These are phyloP conservation scores for Aphodius granarius DNA, from an alignment of 2,888 invertebrate species.

Conservation along the genomic window DNA sequence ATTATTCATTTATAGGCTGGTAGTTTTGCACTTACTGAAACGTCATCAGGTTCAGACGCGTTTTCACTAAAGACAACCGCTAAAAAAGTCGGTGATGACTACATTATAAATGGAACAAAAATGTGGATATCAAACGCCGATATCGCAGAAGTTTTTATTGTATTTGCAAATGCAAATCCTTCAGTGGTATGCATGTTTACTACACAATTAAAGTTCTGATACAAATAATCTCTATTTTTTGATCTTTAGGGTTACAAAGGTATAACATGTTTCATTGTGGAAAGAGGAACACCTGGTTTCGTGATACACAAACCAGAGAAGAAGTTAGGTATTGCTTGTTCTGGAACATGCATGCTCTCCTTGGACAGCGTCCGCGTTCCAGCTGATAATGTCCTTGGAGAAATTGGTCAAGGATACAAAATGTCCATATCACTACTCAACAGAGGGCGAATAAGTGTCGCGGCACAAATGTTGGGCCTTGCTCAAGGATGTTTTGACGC, in stretches of 20 bases:
- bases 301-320: conserved; percentile 89
- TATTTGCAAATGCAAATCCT: conserved; percentile 93
- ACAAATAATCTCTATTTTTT: not conserved
- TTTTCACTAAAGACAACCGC: conserved; percentile 93
- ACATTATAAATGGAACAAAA: conserved; percentile 89
- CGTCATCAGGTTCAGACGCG: conserved; percentile 91
- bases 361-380: conserved; percentile 94
- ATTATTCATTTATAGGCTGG: conserved; percentile 65
- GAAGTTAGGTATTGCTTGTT: conserved; percentile 90
- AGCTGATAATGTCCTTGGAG: conserved; percentile 78
- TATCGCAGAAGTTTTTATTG: conserved; percentile 87
- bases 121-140: conserved; percentile 99
- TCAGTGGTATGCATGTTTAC: conserved; percentile 63
- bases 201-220: too few species aligned
- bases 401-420: conserved; percentile 92
- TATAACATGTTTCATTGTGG: conserved; percentile 94
- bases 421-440: conserved; percentile 95
- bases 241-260: conserved; percentile 83
- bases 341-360: conserved; percentile 91
- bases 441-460: conserved; percentile 89
- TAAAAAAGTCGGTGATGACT: conserved; percentile 85
- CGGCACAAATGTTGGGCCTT: conserved; percentile 91
- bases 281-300: conserved; percentile 83
- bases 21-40: conserved; percentile 92
- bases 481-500: conserved; percentile 95